A percentile compares a stretch with the other conserved stretches of the same genome.
phyloP scores from a whole-genome alignment of 2,113 vertebrate genomes.

The Mastomys natalensis region DNA sequence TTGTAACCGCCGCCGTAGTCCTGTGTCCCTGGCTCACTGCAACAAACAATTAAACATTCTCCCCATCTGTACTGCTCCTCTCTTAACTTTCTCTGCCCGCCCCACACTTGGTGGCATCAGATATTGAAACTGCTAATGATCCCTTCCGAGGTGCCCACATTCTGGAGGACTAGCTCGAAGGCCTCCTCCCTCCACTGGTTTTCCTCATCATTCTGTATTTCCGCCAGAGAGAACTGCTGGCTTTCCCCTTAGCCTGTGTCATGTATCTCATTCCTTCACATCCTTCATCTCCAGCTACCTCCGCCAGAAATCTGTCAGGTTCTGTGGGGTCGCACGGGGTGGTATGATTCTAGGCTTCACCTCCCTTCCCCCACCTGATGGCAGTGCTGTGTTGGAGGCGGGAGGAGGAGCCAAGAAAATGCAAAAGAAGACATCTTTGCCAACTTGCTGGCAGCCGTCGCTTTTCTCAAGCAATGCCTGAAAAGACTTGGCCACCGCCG shows the following conservation, averaged over 20 bases:
- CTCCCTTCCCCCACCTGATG: conserved; percentile 65
- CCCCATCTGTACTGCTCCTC: neutral
- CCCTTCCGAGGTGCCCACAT: neutral
- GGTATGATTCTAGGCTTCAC: conserved; percentile 55
- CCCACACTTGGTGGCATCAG: neutral
- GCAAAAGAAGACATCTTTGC: conserved; percentile 8
- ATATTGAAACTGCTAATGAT: conserved; percentile 25
- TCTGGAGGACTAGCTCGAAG: neutral
- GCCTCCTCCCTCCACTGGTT: neutral
- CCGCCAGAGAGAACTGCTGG: neutral
- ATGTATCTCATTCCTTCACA: neutral
- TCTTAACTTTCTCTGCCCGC: neutral
- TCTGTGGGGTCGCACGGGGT: conserved; percentile 57
- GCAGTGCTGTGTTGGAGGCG: conserved; percentile 52
- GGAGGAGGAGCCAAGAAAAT: conserved; percentile 41
- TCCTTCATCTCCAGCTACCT: conserved; percentile 51
- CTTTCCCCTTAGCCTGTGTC: neutral
- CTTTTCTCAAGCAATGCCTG: conserved; percentile 30
- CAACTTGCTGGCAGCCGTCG: neutral
- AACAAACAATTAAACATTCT: neutral
- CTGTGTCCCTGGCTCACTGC: neutral
- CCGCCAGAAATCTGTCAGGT: conserved; percentile 59
- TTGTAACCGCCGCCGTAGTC: neutral
- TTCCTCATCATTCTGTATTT: neutral
- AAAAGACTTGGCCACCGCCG: neutral